Evolutionary conservation across 1,140 invertebrate species (phyloP).

Genomic region (Trissolcus basalis): DNA sequence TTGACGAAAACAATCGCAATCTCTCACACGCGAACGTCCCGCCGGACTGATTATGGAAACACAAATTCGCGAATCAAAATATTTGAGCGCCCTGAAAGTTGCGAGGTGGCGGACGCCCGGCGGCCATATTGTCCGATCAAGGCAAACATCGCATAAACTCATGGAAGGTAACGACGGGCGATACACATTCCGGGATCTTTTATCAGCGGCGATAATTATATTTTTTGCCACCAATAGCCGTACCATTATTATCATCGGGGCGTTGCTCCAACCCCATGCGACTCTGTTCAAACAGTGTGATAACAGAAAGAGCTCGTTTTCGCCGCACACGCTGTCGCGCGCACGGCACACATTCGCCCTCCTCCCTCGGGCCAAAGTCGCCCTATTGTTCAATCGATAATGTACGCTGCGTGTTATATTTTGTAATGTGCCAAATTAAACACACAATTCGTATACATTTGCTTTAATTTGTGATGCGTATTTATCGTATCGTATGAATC

Average conservation of each 20-base stretch:
- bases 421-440: constrained; percentile 13
- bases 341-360: constrained; percentile 52
- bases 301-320: constrained; percentile 71
- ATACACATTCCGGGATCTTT: constrained; percentile 38
- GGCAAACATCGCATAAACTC: constrained; percentile 49
- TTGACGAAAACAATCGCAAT: no score
- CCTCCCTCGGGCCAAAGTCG: constrained; percentile 33
- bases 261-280: constrained; percentile 66
- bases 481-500: no score
- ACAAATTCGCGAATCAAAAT: no score
- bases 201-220: constrained; percentile 44
- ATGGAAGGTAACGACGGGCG: constrained; percentile 19
- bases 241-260: constrained; percentile 68
- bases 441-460: no score
- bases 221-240: constrained; percentile 53
- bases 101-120: no score
- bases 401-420: constrained; percentile 9
- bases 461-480: no score
- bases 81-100: no score
- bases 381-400: constrained; percentile 62
- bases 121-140: constrained; percentile 7
- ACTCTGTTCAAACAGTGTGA: constrained; percentile 75
- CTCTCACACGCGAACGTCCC: no score
- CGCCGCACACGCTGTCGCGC: constrained; percentile 35
- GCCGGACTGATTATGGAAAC: no score